Percentiles rank a stretch among this genome's conserved stretches.
Evolutionary conservation across 2,797 vertebrate species (phyloP).

Genomic region (Corythornis leucogaster): DNA sequence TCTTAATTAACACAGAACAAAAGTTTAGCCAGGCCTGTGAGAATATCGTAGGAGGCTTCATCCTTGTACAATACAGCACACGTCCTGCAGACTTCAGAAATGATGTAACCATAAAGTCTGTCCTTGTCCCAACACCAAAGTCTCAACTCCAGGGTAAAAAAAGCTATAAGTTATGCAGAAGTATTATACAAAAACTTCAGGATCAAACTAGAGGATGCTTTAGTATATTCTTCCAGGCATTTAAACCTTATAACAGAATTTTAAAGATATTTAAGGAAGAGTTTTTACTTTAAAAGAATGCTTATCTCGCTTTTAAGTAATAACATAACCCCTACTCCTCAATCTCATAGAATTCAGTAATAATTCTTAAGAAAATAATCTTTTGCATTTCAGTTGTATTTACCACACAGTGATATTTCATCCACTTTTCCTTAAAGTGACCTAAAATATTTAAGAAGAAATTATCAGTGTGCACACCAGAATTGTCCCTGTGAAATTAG

Average conservation of each 20-base stretch:
- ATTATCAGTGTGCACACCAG: not conserved
- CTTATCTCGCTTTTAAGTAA: not conserved
- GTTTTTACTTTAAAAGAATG: not conserved
- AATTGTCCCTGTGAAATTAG: not conserved
- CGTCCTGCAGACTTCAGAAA: not conserved
- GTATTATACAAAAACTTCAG: not conserved
- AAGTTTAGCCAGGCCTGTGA: not conserved
- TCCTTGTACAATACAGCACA: accelerated
- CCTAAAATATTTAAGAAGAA: not conserved
- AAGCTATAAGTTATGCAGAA: accelerated
- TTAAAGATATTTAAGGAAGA: not conserved
- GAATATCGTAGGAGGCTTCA: not conserved
- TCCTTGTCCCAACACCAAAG: not conserved
- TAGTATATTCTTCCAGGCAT: not conserved
- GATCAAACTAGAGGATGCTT: not conserved
- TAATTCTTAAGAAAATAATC: not conserved
- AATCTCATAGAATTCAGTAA: not conserved
- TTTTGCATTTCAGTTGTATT: not conserved
- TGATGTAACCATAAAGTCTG: not conserved
- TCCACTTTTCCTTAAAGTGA: not conserved
- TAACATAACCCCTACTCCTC: accelerated
- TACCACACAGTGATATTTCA: not conserved
- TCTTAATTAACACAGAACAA: not conserved
- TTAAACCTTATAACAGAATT: not conserved
- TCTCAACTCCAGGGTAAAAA: not conserved